Base-by-base conservation (phyloP, 2,113 vertebrate species). In the Hippocampus mohnikei region DNA sequence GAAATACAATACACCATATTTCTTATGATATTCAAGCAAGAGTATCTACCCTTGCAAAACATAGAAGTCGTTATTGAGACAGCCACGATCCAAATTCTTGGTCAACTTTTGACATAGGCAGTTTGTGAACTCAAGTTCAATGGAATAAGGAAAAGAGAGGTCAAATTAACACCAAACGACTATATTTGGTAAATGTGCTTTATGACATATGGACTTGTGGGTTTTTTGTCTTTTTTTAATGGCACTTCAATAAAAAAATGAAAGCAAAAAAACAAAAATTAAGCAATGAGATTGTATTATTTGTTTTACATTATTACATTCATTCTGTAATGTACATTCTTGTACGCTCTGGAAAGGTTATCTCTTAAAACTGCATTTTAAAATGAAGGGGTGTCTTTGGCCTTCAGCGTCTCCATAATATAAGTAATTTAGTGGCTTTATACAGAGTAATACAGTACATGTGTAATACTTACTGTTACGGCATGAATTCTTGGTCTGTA, bases 331-430 rank as follows among this genome's bases (percentile, higher is more conserved):
- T 82, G 74, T 88, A 71, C 87, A 89, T 88, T 88, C 82, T 84
- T 80, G 72, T 80, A 77, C 71, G 3, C 73, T 82, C 81, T 76
- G 76, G 80, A 81, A 88, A 86, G 77, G 80, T 88, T 72, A 73
- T 85, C 72, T 80, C 68, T 71, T 58, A 80, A 72, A 60, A 75
- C 80, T 84, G 69, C 71, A 64, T 72, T 76, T 81, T 73, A 67
- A 84, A 80, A 72, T 74, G 67, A 73, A 77, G 60, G 70, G 80
- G 79, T 85, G 79, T 90, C 88, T 91, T 90, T 91, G 90, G 90
- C 88, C 85, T 88, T 88, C 88, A 87, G 87, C 80, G 29, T 88
- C 78, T 73, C 85, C 70, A 59, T 81, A 6, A 78, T 72, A 81
- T 74, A 77, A 79, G 82, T 68, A 70, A 72, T 80, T 80, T 41